Evolutionary conservation across 2,797 vertebrate species (phyloP).

Genomic region (Hemitrygon akajei): DNA sequence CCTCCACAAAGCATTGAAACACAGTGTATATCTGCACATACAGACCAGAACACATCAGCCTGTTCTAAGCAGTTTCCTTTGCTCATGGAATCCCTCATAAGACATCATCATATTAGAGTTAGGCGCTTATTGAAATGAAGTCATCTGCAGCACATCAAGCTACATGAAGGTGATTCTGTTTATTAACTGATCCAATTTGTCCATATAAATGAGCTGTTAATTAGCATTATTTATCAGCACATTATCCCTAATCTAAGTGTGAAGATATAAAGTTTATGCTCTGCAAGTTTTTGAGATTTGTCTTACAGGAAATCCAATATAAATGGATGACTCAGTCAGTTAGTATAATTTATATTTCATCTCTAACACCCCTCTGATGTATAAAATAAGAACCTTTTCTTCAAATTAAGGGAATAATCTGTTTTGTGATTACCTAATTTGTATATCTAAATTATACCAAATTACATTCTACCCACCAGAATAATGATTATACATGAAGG

Average conservation of each 20-base stretch:
- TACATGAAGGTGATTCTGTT: background rate
- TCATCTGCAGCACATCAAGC: background rate
- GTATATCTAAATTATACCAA: background rate
- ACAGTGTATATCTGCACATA: too few relatives aligned
- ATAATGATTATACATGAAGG: background rate
- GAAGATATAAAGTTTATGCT: background rate
- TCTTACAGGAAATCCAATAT: background rate
- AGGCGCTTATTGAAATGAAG: background rate
- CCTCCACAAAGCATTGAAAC: too few relatives aligned
- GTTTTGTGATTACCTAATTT: background rate
- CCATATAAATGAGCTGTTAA: background rate
- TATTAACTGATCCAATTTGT: slow-evolving; percentile 1
- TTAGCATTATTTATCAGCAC: background rate
- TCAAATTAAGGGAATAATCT: background rate
- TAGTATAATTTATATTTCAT: slow-evolving; percentile 21
- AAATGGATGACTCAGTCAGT: background rate
- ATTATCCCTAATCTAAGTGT: background rate
- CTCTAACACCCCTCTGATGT: background rate
- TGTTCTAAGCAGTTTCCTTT: too few relatives aligned
- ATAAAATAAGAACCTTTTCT: background rate
- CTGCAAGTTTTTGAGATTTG: background rate
- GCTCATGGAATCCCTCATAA: too few relatives aligned
- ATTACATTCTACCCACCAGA: background rate
- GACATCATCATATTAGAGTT: too few relatives aligned
- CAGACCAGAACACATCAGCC: too few relatives aligned